phyloP scores from a whole-genome alignment of 2,113 vertebrate species.

The Recurvirostra avosetta region DNA sequence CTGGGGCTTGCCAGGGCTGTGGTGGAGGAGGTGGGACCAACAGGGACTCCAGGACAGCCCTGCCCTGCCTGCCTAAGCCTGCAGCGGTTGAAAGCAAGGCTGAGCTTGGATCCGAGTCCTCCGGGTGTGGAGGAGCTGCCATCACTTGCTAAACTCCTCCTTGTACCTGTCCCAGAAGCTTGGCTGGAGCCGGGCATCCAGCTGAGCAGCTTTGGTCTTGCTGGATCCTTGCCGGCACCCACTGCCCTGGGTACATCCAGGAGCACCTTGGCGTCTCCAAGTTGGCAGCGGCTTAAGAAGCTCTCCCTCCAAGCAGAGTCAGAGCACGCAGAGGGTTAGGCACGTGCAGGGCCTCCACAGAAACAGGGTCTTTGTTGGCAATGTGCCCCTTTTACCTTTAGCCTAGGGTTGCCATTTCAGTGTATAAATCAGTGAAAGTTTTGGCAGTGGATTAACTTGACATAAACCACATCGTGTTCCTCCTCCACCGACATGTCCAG shows the following conservation, averaged over 20 bases:
- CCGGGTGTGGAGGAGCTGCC: background rate
- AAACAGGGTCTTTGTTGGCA: background rate
- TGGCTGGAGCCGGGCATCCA: rapidly evolving
- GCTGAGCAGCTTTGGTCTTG: background rate
- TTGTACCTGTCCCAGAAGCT: rapidly evolving
- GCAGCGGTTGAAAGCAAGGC: rapidly evolving
- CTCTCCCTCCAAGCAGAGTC: background rate
- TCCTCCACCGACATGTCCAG: background rate
- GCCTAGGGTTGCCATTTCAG: background rate
- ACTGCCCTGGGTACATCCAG: rapidly evolving
- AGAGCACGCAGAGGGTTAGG: background rate
- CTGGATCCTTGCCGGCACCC: background rate
- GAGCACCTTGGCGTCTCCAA: background rate
- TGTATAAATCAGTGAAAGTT: constrained; percentile 38
- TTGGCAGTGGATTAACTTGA: constrained; percentile 54
- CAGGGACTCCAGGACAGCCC: background rate
- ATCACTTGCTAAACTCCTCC: background rate
- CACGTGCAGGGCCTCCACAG: background rate
- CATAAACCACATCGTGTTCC: constrained; percentile 39
- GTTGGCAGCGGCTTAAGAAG: background rate
- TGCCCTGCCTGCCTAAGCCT: background rate
- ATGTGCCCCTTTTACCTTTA: constrained; percentile 19
- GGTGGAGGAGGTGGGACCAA: background rate
- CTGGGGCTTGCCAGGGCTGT: background rate
- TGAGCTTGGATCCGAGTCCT: background rate